Evolutionary conservation across 1,140 invertebrate genomes (phyloP).

Genomic region (Drosophila ambigua): DNA sequence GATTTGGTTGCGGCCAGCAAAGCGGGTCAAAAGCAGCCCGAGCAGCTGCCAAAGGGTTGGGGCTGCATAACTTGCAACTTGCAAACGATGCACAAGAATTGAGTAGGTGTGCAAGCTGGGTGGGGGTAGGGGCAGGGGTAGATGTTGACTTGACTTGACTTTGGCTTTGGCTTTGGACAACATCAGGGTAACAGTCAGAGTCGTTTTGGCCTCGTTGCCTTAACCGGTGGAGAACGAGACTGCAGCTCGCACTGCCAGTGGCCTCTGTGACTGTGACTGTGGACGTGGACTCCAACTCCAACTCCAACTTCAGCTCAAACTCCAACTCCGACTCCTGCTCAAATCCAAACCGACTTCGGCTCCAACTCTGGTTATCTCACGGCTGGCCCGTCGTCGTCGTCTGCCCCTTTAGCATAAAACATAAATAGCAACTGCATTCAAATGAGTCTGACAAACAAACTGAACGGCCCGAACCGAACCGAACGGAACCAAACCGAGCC

Average conservation of each 20-base stretch:
- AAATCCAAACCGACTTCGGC: neutral
- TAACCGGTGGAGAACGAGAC: slow-evolving; percentile 28
- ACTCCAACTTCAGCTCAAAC: slow-evolving; percentile 3
- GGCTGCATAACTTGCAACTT: neutral
- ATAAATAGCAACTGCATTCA: slow-evolving; percentile 81
- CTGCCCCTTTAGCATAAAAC: slow-evolving; percentile 78
- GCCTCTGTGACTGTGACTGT: slow-evolving; percentile 15
- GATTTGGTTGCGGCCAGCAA: neutral
- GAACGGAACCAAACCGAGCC: neutral
- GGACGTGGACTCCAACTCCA: slow-evolving; percentile 3
- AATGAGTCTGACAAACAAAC: slow-evolving; percentile 79
- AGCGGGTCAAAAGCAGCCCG: neutral
- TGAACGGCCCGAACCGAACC: neutral
- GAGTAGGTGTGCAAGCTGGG: too few species aligned
- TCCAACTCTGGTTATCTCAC: slow-evolving; percentile 41
- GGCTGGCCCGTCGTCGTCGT: slow-evolving; percentile 7
- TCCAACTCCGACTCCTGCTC: slow-evolving; percentile 6
- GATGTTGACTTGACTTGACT: slow-evolving; percentile 25
- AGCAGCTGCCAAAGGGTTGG: slow-evolving; percentile 9
- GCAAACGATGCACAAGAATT: too few species aligned
- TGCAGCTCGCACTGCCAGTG: slow-evolving; percentile 11
- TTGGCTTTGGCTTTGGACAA: slow-evolving; percentile 24
- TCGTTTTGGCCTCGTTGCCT: slow-evolving; percentile 44
- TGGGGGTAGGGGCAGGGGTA: neutral
- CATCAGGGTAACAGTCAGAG: slow-evolving; percentile 33